Conservation (phyloP, 2,888 invertebrate species). For the Priocnemis perturbator region DNA sequence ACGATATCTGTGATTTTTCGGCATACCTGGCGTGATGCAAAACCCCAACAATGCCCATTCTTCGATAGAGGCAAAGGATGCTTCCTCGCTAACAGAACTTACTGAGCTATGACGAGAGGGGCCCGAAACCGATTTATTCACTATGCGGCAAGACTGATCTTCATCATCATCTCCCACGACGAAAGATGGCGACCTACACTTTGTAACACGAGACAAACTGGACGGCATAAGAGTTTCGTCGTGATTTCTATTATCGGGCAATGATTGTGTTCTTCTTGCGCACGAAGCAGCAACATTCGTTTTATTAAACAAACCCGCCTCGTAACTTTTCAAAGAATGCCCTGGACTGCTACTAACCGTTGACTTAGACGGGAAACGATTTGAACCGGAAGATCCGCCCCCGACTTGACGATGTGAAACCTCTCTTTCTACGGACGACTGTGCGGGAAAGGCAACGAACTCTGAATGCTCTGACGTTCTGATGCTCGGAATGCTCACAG, state of each 20-base stretch:
- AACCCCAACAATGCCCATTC: conserved; percentile 47
- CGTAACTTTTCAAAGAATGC: neutral
- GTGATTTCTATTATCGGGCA: neutral
- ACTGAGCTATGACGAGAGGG: conserved; percentile 38
- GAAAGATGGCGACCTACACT: conserved; percentile 30
- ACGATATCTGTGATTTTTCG: conserved; percentile 25
- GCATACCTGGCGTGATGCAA: conserved; percentile 49
- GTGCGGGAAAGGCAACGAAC: conserved; percentile 12
- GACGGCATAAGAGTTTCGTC: conserved; percentile 5
- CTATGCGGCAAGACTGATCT: conserved; percentile 26
- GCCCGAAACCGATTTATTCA: conserved; percentile 22
- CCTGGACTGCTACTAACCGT: conserved; percentile 13
- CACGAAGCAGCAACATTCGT: neutral
- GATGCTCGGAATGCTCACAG: neutral
- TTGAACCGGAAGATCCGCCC: conserved; percentile 18
- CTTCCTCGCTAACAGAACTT: conserved; percentile 42
- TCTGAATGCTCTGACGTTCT: conserved; percentile 23
- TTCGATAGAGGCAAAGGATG: conserved; percentile 38
- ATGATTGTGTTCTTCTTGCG: neutral
- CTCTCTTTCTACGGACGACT: conserved; percentile 20
- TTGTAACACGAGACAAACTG: conserved; percentile 17
- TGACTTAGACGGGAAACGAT: conserved; percentile 14
- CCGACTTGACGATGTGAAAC: neutral
- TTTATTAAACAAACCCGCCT: neutral
- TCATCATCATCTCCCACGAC: conserved; percentile 39